A percentile compares a stretch with the other conserved stretches of the same genome.
Conservation (phyloP, 2,113 vertebrate genomes). For the Arizona elegans region DNA sequence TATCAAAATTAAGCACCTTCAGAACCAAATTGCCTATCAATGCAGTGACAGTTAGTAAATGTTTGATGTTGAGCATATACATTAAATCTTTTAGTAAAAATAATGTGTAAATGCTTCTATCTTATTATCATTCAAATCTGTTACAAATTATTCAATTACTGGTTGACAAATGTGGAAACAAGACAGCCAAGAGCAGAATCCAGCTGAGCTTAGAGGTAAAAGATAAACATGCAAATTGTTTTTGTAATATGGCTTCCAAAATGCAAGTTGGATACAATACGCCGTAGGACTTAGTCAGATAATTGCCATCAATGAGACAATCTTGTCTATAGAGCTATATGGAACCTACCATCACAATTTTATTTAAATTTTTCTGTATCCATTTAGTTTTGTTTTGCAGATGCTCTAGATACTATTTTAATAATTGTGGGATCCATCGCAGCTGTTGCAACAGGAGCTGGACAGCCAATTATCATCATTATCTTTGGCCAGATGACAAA, state of each 20-base stretch:
- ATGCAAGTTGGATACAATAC: neutral
- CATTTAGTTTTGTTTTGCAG: constrained; percentile 77
- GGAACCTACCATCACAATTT: neutral
- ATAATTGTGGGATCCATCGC: constrained; percentile 71
- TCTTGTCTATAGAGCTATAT: neutral
- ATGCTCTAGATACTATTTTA: constrained; percentile 70
- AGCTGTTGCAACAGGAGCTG: constrained; percentile 71
- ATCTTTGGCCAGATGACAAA: constrained; percentile 86
- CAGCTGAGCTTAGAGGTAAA: neutral
- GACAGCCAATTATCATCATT: constrained; percentile 77
- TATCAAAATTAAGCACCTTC: neutral
- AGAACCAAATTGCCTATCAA: neutral
- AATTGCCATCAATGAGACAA: neutral
- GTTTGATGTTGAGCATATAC: neutral
- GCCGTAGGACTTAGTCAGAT: neutral
- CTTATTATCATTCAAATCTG: neutral
- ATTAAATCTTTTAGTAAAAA: neutral
- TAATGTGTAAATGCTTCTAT: neutral
- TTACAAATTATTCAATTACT: neutral
- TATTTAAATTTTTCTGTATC: neutral
- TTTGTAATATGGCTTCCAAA: neutral
- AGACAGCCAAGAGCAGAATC: neutral
- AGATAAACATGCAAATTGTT: neutral
- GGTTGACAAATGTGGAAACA: neutral
- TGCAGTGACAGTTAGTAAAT: neutral